Evolutionary conservation across 2,797 vertebrate species (phyloP).

Genomic region (Mastacembelus armatus): DNA sequence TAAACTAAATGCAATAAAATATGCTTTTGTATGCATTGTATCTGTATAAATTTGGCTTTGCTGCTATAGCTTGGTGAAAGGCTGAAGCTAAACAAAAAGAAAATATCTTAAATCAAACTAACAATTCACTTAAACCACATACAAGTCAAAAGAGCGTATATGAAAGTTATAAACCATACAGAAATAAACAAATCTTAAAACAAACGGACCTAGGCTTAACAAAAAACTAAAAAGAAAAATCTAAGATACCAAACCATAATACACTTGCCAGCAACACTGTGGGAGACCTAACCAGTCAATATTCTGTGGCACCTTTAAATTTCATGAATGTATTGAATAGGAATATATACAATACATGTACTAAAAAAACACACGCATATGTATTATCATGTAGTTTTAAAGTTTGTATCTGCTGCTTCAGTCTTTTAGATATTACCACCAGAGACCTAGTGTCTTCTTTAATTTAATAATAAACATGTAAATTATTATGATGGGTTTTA

Average conservation of each 20-base stretch:
- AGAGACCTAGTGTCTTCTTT: background rate
- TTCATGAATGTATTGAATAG: background rate
- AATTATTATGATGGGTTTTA: background rate
- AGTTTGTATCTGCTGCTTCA: background rate
- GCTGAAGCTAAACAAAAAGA: conserved; percentile 9
- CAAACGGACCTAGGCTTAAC: background rate
- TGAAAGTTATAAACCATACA: conserved; percentile 23
- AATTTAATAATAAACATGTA: background rate
- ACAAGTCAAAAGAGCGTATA: background rate
- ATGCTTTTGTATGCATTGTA: background rate
- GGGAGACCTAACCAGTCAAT: background rate
- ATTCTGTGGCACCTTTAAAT: background rate
- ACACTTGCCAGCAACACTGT: background rate
- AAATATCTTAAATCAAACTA: conserved; percentile 1
- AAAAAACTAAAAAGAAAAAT: background rate
- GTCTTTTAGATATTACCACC: background rate
- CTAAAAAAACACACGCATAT: background rate
- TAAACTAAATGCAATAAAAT: too few relatives aligned
- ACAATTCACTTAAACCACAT: background rate
- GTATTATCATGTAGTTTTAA: background rate
- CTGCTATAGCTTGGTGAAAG: background rate
- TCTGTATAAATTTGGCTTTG: conserved; percentile 13
- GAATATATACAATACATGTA: conserved; percentile 24
- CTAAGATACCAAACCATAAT: background rate
- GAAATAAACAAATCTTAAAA: conserved; percentile 4